A percentile compares a stretch with the other conserved stretches of the same genome.
Conservation (phyloP, 2,113 vertebrate genomes). For the Vimba vimba region DNA sequence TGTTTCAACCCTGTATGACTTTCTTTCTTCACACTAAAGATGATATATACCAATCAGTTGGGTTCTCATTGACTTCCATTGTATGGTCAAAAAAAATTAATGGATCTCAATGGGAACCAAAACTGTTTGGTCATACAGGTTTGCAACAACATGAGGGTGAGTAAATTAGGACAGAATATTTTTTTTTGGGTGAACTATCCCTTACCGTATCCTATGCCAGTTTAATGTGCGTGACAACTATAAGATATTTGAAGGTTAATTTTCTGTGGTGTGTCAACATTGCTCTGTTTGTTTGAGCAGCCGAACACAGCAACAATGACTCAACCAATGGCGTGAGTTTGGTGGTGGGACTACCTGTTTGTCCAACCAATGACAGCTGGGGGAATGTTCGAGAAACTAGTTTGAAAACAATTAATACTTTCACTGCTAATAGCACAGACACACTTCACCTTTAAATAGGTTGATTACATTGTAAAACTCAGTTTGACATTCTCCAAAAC, state of each 20-base stretch:
- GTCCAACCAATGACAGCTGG: background rate
- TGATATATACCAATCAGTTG: background rate
- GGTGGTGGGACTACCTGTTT: background rate
- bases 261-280: background rate
- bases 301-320: constrained; percentile 14
- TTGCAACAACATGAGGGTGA: background rate
- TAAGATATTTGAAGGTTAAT: background rate
- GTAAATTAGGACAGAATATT: background rate
- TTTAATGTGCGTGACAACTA: background rate
- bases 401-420: background rate
- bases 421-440: background rate
- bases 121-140: background rate
- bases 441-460: background rate
- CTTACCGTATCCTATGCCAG: background rate
- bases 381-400: background rate
- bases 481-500: background rate
- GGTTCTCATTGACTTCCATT: too few species aligned
- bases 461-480: background rate
- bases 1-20: too few species aligned
- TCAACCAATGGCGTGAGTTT: background rate
- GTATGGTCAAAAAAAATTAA: too few species aligned
- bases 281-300: background rate
- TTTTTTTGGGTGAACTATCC: too few species aligned
- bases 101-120: background rate
- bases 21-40: background rate